Conservation (phyloP, 2,113 vertebrate species). For the Hydrochoerus hydrochaeris region DNA sequence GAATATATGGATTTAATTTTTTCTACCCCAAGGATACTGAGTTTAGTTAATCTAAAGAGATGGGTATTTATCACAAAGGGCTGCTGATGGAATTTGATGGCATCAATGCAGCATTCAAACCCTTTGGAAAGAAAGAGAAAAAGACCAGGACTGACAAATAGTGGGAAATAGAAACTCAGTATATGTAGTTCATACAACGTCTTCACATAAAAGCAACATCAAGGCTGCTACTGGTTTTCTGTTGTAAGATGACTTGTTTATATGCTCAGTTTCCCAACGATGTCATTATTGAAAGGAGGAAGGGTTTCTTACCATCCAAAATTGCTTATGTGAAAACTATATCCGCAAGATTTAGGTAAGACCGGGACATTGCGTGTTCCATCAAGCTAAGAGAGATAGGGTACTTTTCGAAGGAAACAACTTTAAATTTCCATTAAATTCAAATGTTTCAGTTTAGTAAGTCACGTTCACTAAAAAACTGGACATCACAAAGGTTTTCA, state of each 20-base stretch:
- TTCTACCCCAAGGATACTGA: neutral
- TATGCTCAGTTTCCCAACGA: neutral
- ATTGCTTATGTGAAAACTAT: neutral
- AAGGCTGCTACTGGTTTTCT: too few species aligned
- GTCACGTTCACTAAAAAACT: constrained; percentile 88
- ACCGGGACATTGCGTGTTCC: constrained; percentile 83
- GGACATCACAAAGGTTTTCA: constrained; percentile 86
- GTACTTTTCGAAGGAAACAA: constrained; percentile 88
- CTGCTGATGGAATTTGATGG: neutral
- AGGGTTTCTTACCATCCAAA: neutral
- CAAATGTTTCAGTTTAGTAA: constrained; percentile 88
- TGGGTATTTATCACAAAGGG: neutral
- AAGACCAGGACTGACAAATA: neutral
- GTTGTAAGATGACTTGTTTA: too few species aligned
- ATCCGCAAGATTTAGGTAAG: neutral
- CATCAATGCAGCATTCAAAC: neutral
- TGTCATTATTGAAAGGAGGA: neutral
- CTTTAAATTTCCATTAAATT: constrained; percentile 89
- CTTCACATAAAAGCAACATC: too few species aligned
- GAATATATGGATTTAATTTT: neutral
- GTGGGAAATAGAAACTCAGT: neutral
- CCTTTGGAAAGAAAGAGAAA: neutral
- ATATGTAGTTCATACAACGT: too few species aligned
- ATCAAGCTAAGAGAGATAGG: constrained; percentile 87
- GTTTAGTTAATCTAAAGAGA: neutral